These are phyloP conservation scores for Ennomos fuscantarius DNA, from an alignment of 2,888 invertebrate species.

Conservation along the genomic window DNA sequence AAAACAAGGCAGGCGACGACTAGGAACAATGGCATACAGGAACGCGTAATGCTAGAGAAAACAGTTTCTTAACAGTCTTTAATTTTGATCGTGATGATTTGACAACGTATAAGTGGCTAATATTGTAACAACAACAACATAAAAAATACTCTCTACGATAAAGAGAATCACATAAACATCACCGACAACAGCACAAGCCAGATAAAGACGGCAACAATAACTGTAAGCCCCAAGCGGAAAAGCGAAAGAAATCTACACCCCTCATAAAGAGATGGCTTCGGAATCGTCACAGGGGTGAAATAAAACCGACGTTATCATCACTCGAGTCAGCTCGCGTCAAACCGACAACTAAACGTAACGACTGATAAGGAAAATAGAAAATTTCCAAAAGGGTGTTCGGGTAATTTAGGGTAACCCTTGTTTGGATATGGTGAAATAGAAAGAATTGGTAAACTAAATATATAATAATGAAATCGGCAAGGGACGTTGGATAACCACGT, in stretches of 20 bases:
- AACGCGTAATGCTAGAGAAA: no score
- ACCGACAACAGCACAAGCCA: background rate
- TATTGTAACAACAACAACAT: no score
- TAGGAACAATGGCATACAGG: no score
- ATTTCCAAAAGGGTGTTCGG: conserved; percentile 26
- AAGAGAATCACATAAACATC: conserved; percentile 1
- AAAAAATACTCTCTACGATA: background rate
- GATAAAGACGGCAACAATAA: conserved; percentile 11
- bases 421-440: conserved; percentile 12
- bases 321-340: conserved; percentile 31
- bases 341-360: conserved; percentile 43
- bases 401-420: conserved; percentile 22
- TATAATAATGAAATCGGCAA: no score
- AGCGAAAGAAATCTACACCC: conserved; percentile 14
- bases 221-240: conserved; percentile 4
- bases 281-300: conserved; percentile 37
- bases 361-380: conserved; percentile 43
- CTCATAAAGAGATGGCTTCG: conserved; percentile 35
- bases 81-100: no score
- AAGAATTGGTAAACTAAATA: conserved; percentile 2
- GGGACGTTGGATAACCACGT: no score
- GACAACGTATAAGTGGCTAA: no score
- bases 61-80: no score
- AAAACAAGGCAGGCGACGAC: background rate
- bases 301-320: conserved; percentile 41